Evolutionary conservation across 2,797 vertebrate genomes (phyloP).

Genomic region (Platyrinchus mystaceus): DNA sequence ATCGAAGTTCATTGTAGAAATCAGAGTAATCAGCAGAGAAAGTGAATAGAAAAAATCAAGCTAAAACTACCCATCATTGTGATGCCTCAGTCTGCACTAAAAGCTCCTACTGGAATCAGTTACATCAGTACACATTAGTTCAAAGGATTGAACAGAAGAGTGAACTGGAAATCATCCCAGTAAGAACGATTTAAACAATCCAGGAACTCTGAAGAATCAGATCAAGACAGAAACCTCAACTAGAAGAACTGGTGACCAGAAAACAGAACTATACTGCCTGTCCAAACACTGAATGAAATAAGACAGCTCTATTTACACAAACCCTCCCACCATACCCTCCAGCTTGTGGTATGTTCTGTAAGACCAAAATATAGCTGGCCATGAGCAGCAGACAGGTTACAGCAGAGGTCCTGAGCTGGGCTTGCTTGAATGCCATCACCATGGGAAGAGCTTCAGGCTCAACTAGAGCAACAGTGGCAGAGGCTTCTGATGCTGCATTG

Average conservation of each 20-base stretch:
- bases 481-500: not conserved
- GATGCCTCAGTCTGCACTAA: not conserved
- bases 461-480: not conserved
- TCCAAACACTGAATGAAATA: not conserved
- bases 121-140: not conserved
- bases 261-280: not conserved
- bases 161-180: not conserved
- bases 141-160: not conserved
- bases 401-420: not conserved
- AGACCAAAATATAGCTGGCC: not conserved
- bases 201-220: not conserved
- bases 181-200: not conserved
- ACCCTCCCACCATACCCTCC: not conserved
- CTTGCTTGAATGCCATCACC: not conserved
- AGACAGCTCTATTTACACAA: not conserved
- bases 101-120: not conserved
- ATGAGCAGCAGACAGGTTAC: not conserved
- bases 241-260: not conserved
- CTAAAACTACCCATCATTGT: not conserved
- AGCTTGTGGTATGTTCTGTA: not conserved
- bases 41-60: not conserved
- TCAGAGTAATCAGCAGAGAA: not conserved
- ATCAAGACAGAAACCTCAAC: not conserved
- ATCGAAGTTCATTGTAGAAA: not conserved
- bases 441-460: not conserved